Conservation (phyloP, 2,888 invertebrate species). For the Sesia apiformis region DNA sequence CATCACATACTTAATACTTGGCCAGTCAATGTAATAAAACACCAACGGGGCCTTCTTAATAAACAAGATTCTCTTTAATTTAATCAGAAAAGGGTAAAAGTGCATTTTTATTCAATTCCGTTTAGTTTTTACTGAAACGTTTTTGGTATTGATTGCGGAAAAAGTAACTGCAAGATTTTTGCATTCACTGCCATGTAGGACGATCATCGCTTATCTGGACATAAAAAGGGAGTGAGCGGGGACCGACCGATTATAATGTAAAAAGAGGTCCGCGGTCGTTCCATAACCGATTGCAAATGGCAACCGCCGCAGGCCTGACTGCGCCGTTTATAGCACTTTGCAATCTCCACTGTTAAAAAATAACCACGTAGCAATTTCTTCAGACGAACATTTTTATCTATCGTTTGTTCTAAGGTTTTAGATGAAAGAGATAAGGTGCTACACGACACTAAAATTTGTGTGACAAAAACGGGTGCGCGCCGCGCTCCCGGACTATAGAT, state of each 20-base stretch:
- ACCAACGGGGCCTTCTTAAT: not conserved
- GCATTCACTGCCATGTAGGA: constrained; percentile 41
- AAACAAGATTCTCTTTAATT: not conserved
- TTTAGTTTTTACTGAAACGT: not conserved
- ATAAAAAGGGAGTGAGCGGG: constrained; percentile 52
- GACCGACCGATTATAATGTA: constrained; percentile 68
- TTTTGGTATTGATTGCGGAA: constrained; percentile 3
- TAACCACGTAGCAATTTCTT: constrained; percentile 55
- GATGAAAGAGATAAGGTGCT: constrained; percentile 38
- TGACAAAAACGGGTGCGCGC: constrained; percentile 30
- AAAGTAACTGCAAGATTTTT: constrained; percentile 20
- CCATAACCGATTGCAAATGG: constrained; percentile 74
- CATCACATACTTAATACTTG: constrained; percentile 27
- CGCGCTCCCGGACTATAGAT: constrained; percentile 33
- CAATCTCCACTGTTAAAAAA: constrained; percentile 68
- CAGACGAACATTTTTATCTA: constrained; percentile 42
- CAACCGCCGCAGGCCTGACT: constrained; percentile 55
- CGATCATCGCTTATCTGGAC: constrained; percentile 37
- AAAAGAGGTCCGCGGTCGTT: constrained; percentile 68
- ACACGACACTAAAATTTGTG: constrained; percentile 34
- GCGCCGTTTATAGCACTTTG: constrained; percentile 64
- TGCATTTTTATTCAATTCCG: constrained; percentile 10
- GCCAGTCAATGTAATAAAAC: not conserved
- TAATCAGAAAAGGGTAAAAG: not conserved
- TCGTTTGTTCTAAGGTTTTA: constrained; percentile 35